Evolutionary conservation across 2,888 invertebrate genomes (phyloP).

Genomic region (Myathropa florea): DNA sequence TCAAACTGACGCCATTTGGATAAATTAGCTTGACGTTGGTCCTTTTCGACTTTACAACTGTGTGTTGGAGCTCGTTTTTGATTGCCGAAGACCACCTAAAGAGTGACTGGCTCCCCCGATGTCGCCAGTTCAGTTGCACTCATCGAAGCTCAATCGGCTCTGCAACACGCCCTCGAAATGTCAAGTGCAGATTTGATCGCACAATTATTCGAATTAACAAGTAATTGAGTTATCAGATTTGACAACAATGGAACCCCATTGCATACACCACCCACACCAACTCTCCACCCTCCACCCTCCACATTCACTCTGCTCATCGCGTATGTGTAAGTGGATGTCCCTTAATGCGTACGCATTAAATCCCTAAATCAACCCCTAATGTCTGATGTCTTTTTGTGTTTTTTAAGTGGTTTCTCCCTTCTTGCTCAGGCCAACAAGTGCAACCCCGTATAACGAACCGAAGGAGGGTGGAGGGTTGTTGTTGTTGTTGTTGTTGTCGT

Average conservation of each 20-base stretch:
- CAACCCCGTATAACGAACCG: slow-evolving; percentile 15
- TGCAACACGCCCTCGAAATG: neutral
- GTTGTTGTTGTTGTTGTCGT: neutral
- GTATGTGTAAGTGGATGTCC: neutral
- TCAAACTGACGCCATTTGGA: too few relatives aligned
- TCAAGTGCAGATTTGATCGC: slow-evolving; percentile 9
- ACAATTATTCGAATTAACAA: slow-evolving; percentile 22
- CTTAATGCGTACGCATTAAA: slow-evolving; percentile 56
- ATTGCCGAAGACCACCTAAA: too few relatives aligned
- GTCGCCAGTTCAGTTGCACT: too few relatives aligned
- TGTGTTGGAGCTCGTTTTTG: too few relatives aligned
- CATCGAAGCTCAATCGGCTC: too few relatives aligned
- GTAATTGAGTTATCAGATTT: slow-evolving; percentile 48
- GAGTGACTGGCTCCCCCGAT: too few relatives aligned
- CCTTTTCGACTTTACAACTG: too few relatives aligned
- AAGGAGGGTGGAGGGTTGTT: slow-evolving; percentile 15
- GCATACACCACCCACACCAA: neutral
- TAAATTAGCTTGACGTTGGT: too few relatives aligned
- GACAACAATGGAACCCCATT: slow-evolving; percentile 35
- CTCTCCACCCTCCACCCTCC: neutral
- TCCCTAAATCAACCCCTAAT: slow-evolving; percentile 57
- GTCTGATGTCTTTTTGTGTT: slow-evolving; percentile 27
- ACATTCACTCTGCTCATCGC: neutral
- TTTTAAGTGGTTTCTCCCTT: slow-evolving; percentile 62
- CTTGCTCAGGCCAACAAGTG: slow-evolving; percentile 22